Percentiles rank a stretch among this genome's conserved stretches.
Conservation (phyloP, 2,888 invertebrate genomes). For the Gibbula magus region DNA sequence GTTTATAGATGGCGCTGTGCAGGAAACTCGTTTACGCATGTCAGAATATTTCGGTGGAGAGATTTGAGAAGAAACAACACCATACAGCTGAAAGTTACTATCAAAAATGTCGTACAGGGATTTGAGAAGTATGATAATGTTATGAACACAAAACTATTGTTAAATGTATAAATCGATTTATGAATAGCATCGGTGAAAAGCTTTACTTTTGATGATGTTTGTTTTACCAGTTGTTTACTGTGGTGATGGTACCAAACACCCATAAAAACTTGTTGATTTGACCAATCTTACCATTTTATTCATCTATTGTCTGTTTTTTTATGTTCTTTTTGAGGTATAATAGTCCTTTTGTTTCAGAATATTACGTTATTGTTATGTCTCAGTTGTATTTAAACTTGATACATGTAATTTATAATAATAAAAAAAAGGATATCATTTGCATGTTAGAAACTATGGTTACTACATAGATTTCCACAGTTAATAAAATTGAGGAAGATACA, state of each 20-base stretch:
- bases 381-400: too few relatives aligned
- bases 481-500: too few relatives aligned
- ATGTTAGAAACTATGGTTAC: too few relatives aligned
- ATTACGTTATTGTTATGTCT: too few relatives aligned
- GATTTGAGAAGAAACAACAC: neutral
- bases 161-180: neutral
- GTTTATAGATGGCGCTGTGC: conserved; percentile 38
- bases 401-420: too few relatives aligned
- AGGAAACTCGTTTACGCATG: conserved; percentile 3
- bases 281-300: neutral
- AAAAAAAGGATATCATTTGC: too few relatives aligned
- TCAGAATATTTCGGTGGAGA: neutral
- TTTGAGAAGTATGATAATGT: conserved; percentile 5
- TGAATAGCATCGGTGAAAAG: too few relatives aligned
- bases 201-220: neutral
- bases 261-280: neutral
- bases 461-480: too few relatives aligned
- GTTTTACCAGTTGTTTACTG: neutral
- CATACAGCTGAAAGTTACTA: too few relatives aligned
- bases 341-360: too few relatives aligned
- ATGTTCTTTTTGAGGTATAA: too few relatives aligned
- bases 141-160: neutral
- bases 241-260: neutral
- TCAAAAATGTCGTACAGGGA: conserved; percentile 22
- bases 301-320: too few relatives aligned